Evolutionary conservation across 2,113 vertebrate species (phyloP).

Genomic region (Nothoprocta perdicaria): DNA sequence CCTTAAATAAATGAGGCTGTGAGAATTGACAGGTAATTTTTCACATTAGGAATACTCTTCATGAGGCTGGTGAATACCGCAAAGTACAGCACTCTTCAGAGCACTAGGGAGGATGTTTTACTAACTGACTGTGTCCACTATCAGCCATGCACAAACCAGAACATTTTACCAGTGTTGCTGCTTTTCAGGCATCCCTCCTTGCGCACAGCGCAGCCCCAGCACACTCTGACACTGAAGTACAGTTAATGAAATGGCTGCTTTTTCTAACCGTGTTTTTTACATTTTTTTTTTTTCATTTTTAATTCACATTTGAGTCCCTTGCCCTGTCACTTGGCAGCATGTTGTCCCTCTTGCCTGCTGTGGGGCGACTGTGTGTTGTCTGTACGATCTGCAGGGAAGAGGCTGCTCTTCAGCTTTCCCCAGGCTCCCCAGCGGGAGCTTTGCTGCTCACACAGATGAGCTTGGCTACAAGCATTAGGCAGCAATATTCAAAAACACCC

Average conservation of each 20-base stretch:
- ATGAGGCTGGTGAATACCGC: background rate
- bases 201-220: fast-evolving
- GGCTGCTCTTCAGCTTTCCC: background rate
- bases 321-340: fast-evolving
- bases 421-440: background rate
- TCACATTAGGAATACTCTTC: background rate
- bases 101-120: background rate
- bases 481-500: background rate
- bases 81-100: background rate
- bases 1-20: background rate
- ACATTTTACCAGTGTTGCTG: background rate
- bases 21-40: constrained; percentile 1
- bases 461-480: background rate
- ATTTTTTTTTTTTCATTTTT: background rate
- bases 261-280: background rate
- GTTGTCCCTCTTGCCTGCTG: background rate
- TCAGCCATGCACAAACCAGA: background rate
- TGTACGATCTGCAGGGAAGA: background rate
- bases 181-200: background rate
- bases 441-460: background rate
- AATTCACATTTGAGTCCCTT: background rate
- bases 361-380: background rate
- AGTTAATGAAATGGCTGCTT: background rate
- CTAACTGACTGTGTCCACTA: background rate
- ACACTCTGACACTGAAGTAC: background rate